Conservation (phyloP, 1,140 invertebrate genomes). For the Drosophila busckii region DNA sequence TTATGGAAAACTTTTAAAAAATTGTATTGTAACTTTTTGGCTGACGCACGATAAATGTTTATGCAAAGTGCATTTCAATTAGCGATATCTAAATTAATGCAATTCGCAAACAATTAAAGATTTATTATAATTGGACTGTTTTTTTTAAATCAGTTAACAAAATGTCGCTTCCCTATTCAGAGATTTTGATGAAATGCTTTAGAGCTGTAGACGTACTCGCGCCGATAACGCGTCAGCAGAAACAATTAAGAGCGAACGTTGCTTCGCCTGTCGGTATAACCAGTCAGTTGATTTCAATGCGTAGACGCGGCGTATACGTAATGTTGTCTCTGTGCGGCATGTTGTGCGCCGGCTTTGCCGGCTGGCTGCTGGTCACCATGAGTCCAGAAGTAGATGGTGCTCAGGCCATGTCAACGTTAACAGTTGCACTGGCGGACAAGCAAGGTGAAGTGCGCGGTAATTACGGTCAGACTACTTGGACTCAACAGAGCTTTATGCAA, state of each 20-base stretch:
- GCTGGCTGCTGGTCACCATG: slow-evolving; percentile 30
- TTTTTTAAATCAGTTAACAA: too few relatives aligned
- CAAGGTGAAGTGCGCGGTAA: slow-evolving; percentile 79
- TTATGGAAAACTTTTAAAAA: neutral
- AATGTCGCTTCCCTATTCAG: too few relatives aligned
- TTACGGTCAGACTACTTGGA: slow-evolving; percentile 59
- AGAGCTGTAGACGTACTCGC: slow-evolving; percentile 4
- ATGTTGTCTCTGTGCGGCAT: slow-evolving; percentile 52
- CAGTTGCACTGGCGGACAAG: slow-evolving; percentile 57
- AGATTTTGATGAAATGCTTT: too few relatives aligned
- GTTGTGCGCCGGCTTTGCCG: slow-evolving; percentile 19
- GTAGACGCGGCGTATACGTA: slow-evolving; percentile 46
- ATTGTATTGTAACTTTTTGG: neutral
- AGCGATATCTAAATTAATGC: too few relatives aligned
- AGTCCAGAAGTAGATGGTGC: slow-evolving; percentile 8
- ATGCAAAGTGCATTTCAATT: too few relatives aligned
- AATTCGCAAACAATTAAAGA: too few relatives aligned
- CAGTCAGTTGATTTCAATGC: slow-evolving; percentile 44
- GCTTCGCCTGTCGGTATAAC: slow-evolving; percentile 1
- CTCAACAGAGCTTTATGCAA: slow-evolving; percentile 58
- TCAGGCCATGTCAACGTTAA: slow-evolving; percentile 13
- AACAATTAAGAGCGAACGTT: neutral
- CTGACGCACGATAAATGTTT: too few relatives aligned
- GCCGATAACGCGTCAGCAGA: slow-evolving; percentile 9
- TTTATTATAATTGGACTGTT: too few relatives aligned